Conservation (phyloP, 1,140 invertebrate species). For the Drosophila equinoxialis region DNA sequence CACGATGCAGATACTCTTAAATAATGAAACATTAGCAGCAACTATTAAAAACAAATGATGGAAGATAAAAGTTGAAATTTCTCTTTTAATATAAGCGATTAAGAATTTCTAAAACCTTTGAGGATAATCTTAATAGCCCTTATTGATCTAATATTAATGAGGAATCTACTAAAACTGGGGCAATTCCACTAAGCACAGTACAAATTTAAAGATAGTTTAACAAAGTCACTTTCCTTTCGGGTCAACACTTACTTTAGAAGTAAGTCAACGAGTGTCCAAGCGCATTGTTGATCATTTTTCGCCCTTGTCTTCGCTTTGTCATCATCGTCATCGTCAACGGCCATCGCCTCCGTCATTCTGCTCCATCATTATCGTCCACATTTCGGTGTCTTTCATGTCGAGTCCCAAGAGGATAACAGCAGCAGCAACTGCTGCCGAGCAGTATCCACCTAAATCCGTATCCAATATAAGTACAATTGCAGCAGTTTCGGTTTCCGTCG, state of each 20-base stretch:
- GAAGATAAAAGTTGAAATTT: too few relatives aligned
- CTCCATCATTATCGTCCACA: constrained; percentile 9
- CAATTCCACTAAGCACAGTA: too few relatives aligned
- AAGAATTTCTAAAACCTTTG: too few relatives aligned
- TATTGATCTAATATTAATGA: too few relatives aligned
- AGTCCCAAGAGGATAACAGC: constrained; percentile 50
- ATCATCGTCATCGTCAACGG: not conserved
- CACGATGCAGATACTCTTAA: too few relatives aligned
- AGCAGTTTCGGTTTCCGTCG: constrained; percentile 32
- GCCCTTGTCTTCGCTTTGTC: constrained; percentile 8
- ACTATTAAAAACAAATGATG: too few relatives aligned
- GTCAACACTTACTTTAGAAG: not conserved
- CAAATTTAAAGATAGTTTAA: too few relatives aligned
- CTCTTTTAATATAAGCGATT: too few relatives aligned
- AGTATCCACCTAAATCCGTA: constrained; percentile 61
- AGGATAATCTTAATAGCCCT: too few relatives aligned
- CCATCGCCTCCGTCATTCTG: too few relatives aligned
- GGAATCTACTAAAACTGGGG: too few relatives aligned
- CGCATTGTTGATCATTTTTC: constrained; percentile 35
- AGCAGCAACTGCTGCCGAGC: constrained; percentile 29
- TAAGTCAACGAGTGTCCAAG: not conserved
- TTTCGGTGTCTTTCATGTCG: constrained; percentile 57
- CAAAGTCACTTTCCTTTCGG: not conserved
- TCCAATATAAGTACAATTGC: constrained; percentile 76
- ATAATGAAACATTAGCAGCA: too few relatives aligned